Evolutionary conservation across 1,140 invertebrate genomes (phyloP), one percentile per base, ranked within the genome.

Genomic region (Brachionus sp.): DNA sequence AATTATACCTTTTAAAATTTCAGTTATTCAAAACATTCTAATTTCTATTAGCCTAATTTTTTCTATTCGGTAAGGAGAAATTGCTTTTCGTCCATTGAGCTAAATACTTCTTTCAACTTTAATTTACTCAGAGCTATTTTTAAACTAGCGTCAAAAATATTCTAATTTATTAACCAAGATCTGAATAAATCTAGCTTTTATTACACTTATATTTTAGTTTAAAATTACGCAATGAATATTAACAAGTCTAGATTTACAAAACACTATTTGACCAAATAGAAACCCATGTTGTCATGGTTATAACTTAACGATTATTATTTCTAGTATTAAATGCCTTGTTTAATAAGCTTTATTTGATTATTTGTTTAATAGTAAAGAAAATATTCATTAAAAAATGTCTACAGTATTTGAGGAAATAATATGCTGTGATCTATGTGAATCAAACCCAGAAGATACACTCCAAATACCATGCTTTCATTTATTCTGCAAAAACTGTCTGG

Each of bases 401-500:
- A 23, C 68, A 39, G 37, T 39, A 3, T 73, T 39, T 73, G 68
- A 73, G 39, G 35, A 73, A 42, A 33, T 73, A 10, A 39, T 73
- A 7, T 16, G 16, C 1, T 73, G 68, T 39, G 68, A 37, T 39
- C 33, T 73, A 19, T 73, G 68, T 73, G 16, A 73, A 5, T 73
- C 68, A 23, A 42, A 73, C n/a, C 33, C 37, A 39, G 68, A 73
- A 39, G 19, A 23, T 10, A 23, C 68, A 39, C n/a, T 44, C 16
- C 68, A 73, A n/a, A 39, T 42, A 16, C 35, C 35, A 16, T 73
- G 68, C 19, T 73, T 73, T 73, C 68, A 73, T 42, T 37, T 39
- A 23, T 73, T 73, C 10, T 73, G 68, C 16, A 73, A 73, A 73
- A 73, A 35, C 13, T 73, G 68, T 73, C 16, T 73, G 16, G n/a